Percentiles rank a stretch among this genome's conserved stretches.
Evolutionary conservation across 2,888 invertebrate species (phyloP).

Genomic region (Thelaira solivaga): DNA sequence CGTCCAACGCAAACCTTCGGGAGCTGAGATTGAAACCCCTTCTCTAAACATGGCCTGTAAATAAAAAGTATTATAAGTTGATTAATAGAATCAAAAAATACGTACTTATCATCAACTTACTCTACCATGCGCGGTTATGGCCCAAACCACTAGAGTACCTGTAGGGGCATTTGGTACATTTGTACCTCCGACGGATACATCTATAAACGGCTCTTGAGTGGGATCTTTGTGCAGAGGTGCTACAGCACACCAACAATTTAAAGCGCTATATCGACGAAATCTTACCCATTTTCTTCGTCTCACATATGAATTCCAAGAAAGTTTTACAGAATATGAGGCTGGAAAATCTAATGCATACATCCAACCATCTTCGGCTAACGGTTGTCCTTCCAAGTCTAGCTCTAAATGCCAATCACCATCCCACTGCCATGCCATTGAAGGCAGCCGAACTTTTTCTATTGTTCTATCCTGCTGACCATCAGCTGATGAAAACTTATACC

Average conservation of each 20-base stretch:
- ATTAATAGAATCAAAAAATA: background rate
- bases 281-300: conserved; percentile 93
- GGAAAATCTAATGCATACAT: conserved; percentile 95
- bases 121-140: conserved; percentile 93
- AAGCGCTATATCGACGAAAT: conserved; percentile 90
- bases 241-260: conserved; percentile 95
- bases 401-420: conserved; percentile 95
- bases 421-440: conserved; percentile 98
- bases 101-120: conserved; percentile 75
- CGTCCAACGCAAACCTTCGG: conserved; percentile 93
- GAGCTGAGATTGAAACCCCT: conserved; percentile 87
- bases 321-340: conserved; percentile 86
- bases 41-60: conserved; percentile 89
- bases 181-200: conserved; percentile 91
- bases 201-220: conserved; percentile 94
- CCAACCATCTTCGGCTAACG: conserved; percentile 94
- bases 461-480: conserved; percentile 89
- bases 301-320: conserved; percentile 94
- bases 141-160: conserved; percentile 91
- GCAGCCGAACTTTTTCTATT: conserved; percentile 88
- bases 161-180: conserved; percentile 86
- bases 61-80: background rate
- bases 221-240: conserved; percentile 92
- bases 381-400: conserved; percentile 89
- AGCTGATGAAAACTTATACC: conserved; percentile 89